Conservation (phyloP, 1,140 invertebrate genomes). For the Aphaenogaster rudis region DNA sequence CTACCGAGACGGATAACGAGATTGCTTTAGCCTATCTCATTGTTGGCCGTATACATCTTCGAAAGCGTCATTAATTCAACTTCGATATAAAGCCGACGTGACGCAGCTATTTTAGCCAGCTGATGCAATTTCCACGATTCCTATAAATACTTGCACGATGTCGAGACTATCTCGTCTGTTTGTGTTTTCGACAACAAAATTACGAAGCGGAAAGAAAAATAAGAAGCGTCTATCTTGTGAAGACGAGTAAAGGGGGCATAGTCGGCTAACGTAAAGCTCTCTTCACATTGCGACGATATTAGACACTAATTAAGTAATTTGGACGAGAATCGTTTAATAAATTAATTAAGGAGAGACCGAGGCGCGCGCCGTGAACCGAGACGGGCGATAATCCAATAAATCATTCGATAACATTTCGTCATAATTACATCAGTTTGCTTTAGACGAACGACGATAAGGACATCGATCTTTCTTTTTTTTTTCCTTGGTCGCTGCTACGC, state of each 20-base stretch:
- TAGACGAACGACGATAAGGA: constrained; percentile 31
- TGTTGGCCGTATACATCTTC: not conserved
- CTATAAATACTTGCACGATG: not conserved
- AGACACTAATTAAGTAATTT: constrained; percentile 67
- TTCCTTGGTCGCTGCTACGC: not conserved
- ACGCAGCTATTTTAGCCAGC: not conserved
- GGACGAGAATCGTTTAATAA: constrained; percentile 53
- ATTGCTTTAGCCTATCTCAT: constrained; percentile 7
- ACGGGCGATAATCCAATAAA: constrained; percentile 66
- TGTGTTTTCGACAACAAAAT: not conserved
- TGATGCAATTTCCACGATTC: constrained; percentile 23
- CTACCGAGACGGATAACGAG: constrained; percentile 14
- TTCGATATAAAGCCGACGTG: not conserved
- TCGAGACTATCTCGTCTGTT: not conserved
- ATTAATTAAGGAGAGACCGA: constrained; percentile 67
- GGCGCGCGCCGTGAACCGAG: constrained; percentile 48
- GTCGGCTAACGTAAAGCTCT: constrained; percentile 63
- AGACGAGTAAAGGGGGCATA: not conserved
- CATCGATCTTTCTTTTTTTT: constrained; percentile 6
- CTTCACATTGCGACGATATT: constrained; percentile 17
- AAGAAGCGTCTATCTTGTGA: not conserved
- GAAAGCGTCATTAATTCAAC: constrained; percentile 16
- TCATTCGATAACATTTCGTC: constrained; percentile 66
- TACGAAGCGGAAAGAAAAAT: constrained; percentile 1
- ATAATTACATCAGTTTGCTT: constrained; percentile 68